Percentiles rank a stretch among this genome's conserved stretches.
Conservation (phyloP, 2,113 vertebrate species). For the Pionites leucogaster region DNA sequence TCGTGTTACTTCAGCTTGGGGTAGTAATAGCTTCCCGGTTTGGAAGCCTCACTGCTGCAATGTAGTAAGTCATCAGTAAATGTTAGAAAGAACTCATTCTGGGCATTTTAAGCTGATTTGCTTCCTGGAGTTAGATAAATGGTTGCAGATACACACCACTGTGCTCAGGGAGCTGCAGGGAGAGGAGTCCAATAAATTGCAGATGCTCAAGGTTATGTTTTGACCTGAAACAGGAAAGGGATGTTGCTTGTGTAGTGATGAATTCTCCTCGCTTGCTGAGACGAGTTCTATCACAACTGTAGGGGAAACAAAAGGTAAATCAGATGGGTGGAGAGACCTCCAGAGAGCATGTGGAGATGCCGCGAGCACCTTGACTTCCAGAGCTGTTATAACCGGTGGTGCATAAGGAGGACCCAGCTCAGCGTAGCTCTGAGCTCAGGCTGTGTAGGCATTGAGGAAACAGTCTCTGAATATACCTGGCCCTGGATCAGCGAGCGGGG, state of each 20-base stretch:
- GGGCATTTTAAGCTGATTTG: not conserved
- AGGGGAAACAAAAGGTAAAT: not conserved
- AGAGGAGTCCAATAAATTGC: not conserved
- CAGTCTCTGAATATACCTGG: not conserved
- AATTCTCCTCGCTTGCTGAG: not conserved
- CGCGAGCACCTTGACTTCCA: accelerated
- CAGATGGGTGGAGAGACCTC: not conserved
- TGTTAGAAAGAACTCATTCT: not conserved
- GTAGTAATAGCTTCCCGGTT: not conserved
- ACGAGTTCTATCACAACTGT: not conserved
- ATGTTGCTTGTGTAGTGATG: not conserved
- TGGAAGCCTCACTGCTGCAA: not conserved
- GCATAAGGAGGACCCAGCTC: not conserved
- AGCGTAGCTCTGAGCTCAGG: not conserved
- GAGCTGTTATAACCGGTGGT: not conserved
- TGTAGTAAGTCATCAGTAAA: not conserved
- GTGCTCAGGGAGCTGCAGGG: not conserved
- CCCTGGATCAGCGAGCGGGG: not conserved
- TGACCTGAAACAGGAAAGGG: not conserved
- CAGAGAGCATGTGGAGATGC: not conserved
- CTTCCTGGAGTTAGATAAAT: not conserved
- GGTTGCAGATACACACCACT: not conserved
- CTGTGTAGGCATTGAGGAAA: not conserved
- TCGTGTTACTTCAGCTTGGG: not conserved
- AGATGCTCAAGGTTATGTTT: not conserved